Conservation (phyloP, 2,113 vertebrate genomes). For the Eulemur rufifrons region DNA sequence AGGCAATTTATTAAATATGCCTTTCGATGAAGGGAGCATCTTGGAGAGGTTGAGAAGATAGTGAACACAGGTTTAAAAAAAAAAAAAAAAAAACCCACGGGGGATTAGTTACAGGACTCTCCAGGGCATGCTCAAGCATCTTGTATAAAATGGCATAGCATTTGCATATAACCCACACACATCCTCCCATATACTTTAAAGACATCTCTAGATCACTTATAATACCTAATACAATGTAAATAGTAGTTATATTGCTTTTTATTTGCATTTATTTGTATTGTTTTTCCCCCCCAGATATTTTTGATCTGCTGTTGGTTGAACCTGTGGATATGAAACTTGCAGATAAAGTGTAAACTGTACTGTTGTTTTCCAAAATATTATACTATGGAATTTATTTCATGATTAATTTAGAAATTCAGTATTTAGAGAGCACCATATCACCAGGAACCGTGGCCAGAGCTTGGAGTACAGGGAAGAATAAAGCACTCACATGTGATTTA, state of each 20-base stretch:
- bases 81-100: neutral
- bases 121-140: neutral
- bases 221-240: neutral
- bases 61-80: neutral
- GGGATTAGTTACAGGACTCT: neutral
- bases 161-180: neutral
- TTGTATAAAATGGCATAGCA: neutral
- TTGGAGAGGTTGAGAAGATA: neutral
- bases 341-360: too few relatives aligned
- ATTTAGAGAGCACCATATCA: neutral
- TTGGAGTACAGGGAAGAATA: neutral
- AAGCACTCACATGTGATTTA: neutral
- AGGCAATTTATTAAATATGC: neutral
- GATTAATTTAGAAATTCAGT: neutral
- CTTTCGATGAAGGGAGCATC: neutral
- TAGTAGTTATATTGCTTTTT: neutral
- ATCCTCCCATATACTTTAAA: neutral
- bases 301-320: neutral
- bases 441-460: neutral
- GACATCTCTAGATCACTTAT: neutral
- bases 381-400: neutral
- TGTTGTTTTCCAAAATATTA: neutral
- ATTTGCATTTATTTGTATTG: neutral
- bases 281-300: neutral
- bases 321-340: neutral